Evolutionary conservation across 2,797 vertebrate species (phyloP).

Genomic region (Phrynocephalus forsythii): DNA sequence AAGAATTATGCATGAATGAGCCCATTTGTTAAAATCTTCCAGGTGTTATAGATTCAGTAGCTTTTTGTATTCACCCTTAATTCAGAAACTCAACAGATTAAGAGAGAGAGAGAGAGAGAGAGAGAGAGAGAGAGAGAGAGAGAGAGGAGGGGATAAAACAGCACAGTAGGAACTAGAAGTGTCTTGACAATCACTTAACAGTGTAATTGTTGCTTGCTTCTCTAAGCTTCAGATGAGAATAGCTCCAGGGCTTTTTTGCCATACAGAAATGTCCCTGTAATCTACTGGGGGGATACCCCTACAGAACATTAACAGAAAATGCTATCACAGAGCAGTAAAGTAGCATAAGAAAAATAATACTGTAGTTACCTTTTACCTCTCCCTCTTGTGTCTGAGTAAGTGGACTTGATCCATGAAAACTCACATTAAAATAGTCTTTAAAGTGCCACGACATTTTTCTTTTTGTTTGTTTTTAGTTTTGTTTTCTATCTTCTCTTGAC

Average conservation of each 20-base stretch:
- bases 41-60: constrained; percentile 50
- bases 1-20: constrained; percentile 26
- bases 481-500: too few species aligned
- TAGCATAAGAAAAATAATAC: constrained; percentile 78
- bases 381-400: too few species aligned
- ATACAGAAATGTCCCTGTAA: constrained; percentile 80
- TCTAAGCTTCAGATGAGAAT: constrained; percentile 75
- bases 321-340: constrained; percentile 76
- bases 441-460: too few species aligned
- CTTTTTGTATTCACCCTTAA: constrained; percentile 53
- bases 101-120: background rate
- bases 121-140: constrained; percentile 32
- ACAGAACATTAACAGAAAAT: constrained; percentile 77
- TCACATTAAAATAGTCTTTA: too few species aligned
- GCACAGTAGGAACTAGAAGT: constrained; percentile 71
- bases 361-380: constrained; percentile 75
- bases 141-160: constrained; percentile 42
- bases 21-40: constrained; percentile 29
- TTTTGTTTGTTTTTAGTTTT: too few species aligned
- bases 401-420: too few species aligned
- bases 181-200: constrained; percentile 71
- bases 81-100: constrained; percentile 43
- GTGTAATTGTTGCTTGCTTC: constrained; percentile 77
- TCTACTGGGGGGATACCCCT: constrained; percentile 63
- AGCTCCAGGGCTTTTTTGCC: constrained; percentile 76